Evolutionary conservation across 2,113 vertebrate species (phyloP).

Genomic region (Ornithorhynchus anatinus): DNA sequence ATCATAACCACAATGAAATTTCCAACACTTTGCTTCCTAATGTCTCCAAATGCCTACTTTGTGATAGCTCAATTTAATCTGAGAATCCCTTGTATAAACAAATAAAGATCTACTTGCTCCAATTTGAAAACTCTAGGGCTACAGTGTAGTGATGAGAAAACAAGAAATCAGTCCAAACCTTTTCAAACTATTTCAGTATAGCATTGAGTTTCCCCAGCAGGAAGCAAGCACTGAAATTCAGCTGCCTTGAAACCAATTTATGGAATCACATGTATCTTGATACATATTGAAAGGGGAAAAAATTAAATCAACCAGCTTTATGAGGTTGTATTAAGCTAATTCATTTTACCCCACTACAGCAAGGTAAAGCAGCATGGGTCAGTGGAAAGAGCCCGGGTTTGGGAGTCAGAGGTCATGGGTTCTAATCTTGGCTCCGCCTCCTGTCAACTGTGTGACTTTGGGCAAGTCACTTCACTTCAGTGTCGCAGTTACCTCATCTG

Average conservation of each 20-base stretch:
- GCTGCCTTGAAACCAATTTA: constrained; percentile 51
- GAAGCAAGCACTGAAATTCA: constrained; percentile 59
- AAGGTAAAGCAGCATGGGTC: constrained; percentile 53
- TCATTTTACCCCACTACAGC: constrained; percentile 67
- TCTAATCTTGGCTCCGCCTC: too few relatives aligned
- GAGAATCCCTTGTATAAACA: constrained; percentile 20
- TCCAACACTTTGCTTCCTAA: too few relatives aligned
- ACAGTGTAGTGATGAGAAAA: background rate
- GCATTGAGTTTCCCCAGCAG: constrained; percentile 33
- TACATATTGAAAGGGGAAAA: constrained; percentile 44
- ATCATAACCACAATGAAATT: too few relatives aligned
- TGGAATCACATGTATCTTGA: constrained; percentile 59
- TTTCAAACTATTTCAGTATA: constrained; percentile 49
- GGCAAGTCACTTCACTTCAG: too few relatives aligned
- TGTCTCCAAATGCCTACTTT: too few relatives aligned
- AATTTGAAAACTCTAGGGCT: constrained; percentile 38
- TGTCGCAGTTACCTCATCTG: too few relatives aligned
- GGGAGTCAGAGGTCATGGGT: too few relatives aligned
- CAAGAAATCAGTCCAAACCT: constrained; percentile 1
- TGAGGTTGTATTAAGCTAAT: constrained; percentile 64
- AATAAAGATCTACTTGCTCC: constrained; percentile 35
- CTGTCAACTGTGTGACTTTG: too few relatives aligned
- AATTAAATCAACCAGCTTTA: constrained; percentile 62
- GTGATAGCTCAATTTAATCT: too few relatives aligned
- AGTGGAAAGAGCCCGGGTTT: too few relatives aligned